Percentiles rank a stretch among this genome's conserved stretches.
Evolutionary conservation across 2,888 invertebrate genomes (phyloP).

Genomic region (Euplexia lucipara): DNA sequence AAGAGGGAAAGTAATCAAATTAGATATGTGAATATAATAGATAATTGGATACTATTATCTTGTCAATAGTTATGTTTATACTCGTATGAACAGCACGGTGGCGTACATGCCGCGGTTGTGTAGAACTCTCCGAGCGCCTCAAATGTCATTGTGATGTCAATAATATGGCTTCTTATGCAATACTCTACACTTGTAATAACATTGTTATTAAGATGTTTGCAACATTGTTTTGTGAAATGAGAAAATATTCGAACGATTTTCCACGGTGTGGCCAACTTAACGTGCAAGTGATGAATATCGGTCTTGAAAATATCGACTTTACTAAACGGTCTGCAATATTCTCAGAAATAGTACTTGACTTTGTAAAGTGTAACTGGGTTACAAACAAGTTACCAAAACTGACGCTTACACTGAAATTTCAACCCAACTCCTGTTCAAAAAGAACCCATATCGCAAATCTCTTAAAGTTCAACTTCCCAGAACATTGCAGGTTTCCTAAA

Average conservation of each 20-base stretch:
- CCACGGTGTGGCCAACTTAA: not conserved
- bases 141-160: constrained; percentile 49
- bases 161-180: constrained; percentile 25
- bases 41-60: constrained; percentile 26
- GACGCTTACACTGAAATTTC: constrained; percentile 22
- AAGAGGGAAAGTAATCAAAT: constrained; percentile 24
- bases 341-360: constrained; percentile 1
- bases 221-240: constrained; percentile 5
- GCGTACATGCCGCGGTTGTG: constrained; percentile 25
- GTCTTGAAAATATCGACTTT: not conserved
- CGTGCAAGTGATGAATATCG: not conserved
- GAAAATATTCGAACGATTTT: constrained; percentile 10
- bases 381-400: constrained; percentile 52
- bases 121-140: constrained; percentile 6
- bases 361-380: constrained; percentile 38
- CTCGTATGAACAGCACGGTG: constrained; percentile 5
- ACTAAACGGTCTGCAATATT: not conserved
- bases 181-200: not conserved
- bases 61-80: constrained; percentile 23
- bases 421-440: constrained; percentile 20
- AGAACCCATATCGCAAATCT: not conserved
- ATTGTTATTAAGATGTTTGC: not conserved
- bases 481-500: constrained; percentile 36
- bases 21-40: constrained; percentile 35
- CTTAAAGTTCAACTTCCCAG: constrained; percentile 29